Evolutionary conservation across 2,797 vertebrate species (phyloP), one percentile per base, ranked within the genome.

Genomic region (Labeo calbasu): DNA sequence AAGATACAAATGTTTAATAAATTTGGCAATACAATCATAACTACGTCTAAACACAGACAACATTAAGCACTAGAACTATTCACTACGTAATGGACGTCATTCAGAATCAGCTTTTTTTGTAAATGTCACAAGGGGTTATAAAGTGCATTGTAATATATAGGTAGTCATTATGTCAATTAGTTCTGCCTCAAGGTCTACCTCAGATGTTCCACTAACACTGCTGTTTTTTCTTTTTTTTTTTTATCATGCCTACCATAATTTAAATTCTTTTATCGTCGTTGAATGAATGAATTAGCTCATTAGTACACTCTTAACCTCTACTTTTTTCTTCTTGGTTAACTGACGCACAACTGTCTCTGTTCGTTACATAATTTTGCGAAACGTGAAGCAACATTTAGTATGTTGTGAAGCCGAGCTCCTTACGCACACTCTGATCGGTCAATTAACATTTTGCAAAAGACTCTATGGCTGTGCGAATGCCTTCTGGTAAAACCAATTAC

Each of bases 91-190:
- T 61, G 51, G 61, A 70, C 2, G 32, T 14, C 43, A 40, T 65
- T 81, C 63, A 73, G 77, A 46, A 28, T 57, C 70, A 17, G 14
- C 7, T 59, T n/a, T 81, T 81, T 71, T 57, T 25, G 86, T 84
- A 91, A 86, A 86, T 86, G 82, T 92, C 86, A 90, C 81, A 90
- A 89, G 87, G 83, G 76, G 21, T 70, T 92, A 91, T 95, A 95
- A 95, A 95, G 95, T 95, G 94, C 94, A 90, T 92, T 89, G 83
- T 86, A 92, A 91, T 92, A 89, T 91, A 80, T 88, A 90, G 91
- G 88, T 89, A 91, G 88, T 91, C 77, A 86, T 61, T n/a, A n/a
- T 1, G 3, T 57, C 68, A 81, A 48, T 83, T 25, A 83, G 15
- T 66, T 66, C 19, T 71, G 25, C 65, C 25, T 51, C 25, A 68